A percentile compares a stretch with the other conserved stretches of the same genome.
Evolutionary conservation across 92 coral and sea anemone genomes (phyloP).

Genomic region (Diadumene lineata): DNA sequence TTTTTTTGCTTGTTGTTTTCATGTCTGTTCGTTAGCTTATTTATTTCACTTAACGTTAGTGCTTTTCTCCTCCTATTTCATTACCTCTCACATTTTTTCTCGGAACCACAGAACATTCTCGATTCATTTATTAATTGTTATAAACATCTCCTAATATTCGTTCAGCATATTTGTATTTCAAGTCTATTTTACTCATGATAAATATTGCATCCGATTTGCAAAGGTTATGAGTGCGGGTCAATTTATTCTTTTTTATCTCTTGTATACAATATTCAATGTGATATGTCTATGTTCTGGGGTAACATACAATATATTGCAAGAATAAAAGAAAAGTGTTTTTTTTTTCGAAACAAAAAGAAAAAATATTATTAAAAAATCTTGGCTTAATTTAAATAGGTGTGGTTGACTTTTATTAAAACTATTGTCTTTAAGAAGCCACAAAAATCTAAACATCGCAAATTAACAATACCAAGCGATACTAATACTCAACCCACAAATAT

Average conservation of each 20-base stretch:
- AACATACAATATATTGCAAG: no score
- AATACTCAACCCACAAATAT: neutral
- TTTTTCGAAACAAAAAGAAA: neutral
- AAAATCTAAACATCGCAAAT: neutral
- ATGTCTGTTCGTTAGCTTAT: neutral
- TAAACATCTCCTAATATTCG: neutral
- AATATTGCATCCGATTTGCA: neutral
- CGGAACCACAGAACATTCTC: neutral
- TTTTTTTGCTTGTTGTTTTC: neutral
- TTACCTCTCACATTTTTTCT: neutral
- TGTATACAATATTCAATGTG: no score
- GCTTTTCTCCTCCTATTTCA: neutral
- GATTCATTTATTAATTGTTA: neutral
- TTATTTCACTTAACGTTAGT: neutral
- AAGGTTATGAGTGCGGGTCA: conserved; percentile 6
- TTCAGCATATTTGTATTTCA: no score
- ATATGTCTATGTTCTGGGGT: no score
- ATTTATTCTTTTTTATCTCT: no score
- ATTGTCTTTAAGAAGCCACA: conserved; percentile 16
- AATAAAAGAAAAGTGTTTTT: neutral
- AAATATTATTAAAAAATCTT: neutral
- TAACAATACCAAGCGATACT: neutral
- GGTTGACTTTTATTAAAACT: neutral
- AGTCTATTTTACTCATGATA: neutral
- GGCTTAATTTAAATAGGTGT: neutral